A percentile compares a stretch with the other conserved stretches of the same genome.
These are phyloP conservation scores for Probosciger aterrimus DNA, from an alignment of 2,113 vertebrate genomes.

Conservation along the genomic window DNA sequence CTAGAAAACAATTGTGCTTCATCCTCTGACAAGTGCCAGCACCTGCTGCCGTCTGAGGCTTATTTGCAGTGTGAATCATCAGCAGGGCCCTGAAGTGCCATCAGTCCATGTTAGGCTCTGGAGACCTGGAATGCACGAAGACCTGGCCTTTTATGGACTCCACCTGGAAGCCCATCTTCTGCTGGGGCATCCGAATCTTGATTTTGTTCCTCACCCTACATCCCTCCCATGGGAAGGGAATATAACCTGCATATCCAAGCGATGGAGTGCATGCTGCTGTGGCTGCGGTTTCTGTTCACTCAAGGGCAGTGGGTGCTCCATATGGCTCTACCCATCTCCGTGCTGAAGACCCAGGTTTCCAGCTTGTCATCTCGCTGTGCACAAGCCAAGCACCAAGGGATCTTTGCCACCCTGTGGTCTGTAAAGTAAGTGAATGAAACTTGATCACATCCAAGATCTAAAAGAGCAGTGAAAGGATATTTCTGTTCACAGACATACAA, in stretches of 20 bases:
- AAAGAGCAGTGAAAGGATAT: not conserved
- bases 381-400: not conserved
- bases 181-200: not conserved
- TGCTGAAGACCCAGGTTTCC: not conserved
- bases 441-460: not conserved
- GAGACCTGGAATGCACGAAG: not conserved
- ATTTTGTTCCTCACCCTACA: rapidly evolving
- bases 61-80: constrained; percentile 45
- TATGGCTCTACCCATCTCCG: rapidly evolving
- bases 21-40: not conserved
- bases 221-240: not conserved
- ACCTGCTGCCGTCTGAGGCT: constrained; percentile 49
- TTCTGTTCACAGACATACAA: not conserved
- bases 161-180: not conserved
- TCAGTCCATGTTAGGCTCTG: constrained; percentile 26
- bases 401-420: constrained; percentile 17
- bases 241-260: not conserved
- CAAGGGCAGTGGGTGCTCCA: not conserved
- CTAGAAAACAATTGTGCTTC: constrained; percentile 33
- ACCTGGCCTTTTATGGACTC: constrained; percentile 40
- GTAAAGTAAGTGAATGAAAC: not conserved
- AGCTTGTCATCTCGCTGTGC: not conserved
- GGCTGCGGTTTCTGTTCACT: not conserved
- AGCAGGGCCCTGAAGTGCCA: not conserved
- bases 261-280: not conserved